Base-by-base conservation (phyloP, 2,888 invertebrate genomes). In the Pseudolycoriella hygida region DNA sequence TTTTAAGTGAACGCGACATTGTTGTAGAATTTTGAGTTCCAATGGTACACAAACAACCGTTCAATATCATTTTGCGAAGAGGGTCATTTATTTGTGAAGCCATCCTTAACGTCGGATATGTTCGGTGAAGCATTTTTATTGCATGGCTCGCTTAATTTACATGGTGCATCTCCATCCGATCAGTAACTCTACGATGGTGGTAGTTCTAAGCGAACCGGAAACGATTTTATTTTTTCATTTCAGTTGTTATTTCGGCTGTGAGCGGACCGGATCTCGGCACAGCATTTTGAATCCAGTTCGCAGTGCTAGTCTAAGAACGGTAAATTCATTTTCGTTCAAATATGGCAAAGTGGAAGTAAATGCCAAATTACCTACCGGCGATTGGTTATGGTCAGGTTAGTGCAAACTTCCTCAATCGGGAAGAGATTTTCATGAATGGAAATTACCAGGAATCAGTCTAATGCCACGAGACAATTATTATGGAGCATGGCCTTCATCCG, bases 381-480 rank as follows among this genome's bases (percentile, higher is more conserved):
- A 81, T 59, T 80, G 80, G 80, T 38, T 53, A 11, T 49, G 52
- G 50, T 52, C 53, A 42, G 25, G 25, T 25, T 25, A 25, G 25
- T 25, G 25, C 8, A 25, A n/a, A n/a, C n/a, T n/a, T n/a, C n/a
- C n/a, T n/a, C n/a, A n/a, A n/a, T n/a, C n/a, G n/a, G n/a, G n/a
- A n/a, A n/a, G n/a, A n/a, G n/a, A n/a, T n/a, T n/a, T n/a, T n/a
- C n/a, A n/a, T n/a, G n/a, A n/a, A n/a, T n/a, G n/a, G n/a, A n/a
- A n/a, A n/a, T n/a, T n/a, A n/a, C n/a, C n/a, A 25, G 79, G 80
- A 20, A 72, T 81, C 51, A 80, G 80, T 80, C 57, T 81, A 60
- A 15, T 40, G 18, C 18, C 18, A 8, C 1, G 65, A 1, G 58
- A 68, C 56, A 75, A 76, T 54, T 58, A 58, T 0, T 82, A 82